Evolutionary conservation across 2,113 vertebrate genomes (phyloP).

Genomic region (Odontesthes bonariensis): DNA sequence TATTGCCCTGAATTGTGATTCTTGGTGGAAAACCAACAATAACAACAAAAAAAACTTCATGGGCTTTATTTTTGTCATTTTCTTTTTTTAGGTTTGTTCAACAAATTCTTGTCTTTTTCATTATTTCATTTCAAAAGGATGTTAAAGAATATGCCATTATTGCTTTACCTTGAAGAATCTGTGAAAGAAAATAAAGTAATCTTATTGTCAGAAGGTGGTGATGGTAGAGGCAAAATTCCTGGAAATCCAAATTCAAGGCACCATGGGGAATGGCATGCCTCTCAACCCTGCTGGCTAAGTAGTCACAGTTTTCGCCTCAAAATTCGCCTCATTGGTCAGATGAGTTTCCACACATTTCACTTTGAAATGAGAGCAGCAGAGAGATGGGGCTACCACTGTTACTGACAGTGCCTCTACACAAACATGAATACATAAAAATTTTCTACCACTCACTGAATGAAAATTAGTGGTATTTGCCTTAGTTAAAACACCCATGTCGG

Average conservation of each 20-base stretch:
- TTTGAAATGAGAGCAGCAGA: constrained; percentile 52
- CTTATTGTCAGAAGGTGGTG: not conserved
- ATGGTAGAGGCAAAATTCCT: not conserved
- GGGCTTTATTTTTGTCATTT: fast-evolving
- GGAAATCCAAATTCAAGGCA: constrained; percentile 33
- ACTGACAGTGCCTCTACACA: constrained; percentile 28
- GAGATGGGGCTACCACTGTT: constrained; percentile 23
- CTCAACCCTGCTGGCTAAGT: constrained; percentile 49
- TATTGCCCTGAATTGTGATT: too few species aligned
- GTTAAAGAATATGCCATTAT: not conserved
- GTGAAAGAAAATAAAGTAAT: not conserved
- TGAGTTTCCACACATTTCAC: constrained; percentile 68
- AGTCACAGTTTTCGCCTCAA: constrained; percentile 53
- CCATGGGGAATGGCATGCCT: constrained; percentile 9
- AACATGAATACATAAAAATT: constrained; percentile 25
- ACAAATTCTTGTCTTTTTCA: not conserved
- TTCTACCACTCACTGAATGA: not conserved
- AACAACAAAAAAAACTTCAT: not conserved
- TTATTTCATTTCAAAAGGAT: not conserved
- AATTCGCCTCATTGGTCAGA: constrained; percentile 59
- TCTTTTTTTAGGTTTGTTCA: not conserved
- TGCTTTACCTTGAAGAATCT: not conserved
- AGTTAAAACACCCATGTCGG: constrained; percentile 6
- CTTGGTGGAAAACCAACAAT: too few species aligned
- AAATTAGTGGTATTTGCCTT: constrained; percentile 14